Evolutionary conservation across 1,140 invertebrate genomes (phyloP).

Genomic region (Glomeris maerens): DNA sequence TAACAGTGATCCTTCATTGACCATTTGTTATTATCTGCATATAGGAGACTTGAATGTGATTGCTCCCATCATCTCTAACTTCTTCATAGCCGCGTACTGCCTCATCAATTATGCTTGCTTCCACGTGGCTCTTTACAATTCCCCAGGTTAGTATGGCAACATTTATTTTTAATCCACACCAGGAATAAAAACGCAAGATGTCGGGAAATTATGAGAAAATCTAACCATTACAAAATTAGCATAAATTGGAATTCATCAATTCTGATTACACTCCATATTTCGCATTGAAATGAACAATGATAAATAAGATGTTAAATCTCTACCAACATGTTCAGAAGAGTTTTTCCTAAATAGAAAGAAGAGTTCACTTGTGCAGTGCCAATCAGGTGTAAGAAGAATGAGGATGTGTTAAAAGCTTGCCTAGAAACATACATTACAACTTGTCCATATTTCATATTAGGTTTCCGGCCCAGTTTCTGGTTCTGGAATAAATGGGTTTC

Average conservation of each 20-base stretch:
- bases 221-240: too few species aligned
- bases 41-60: constrained; percentile 49
- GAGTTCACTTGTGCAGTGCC: too few species aligned
- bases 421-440: neutral
- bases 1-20: neutral
- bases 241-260: neutral
- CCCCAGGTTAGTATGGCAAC: constrained; percentile 27
- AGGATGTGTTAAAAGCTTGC: too few species aligned
- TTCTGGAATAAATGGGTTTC: constrained; percentile 93
- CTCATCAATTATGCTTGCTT: constrained; percentile 93
- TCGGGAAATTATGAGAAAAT: too few species aligned
- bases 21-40: constrained; percentile 8
- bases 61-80: constrained; percentile 87
- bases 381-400: too few species aligned
- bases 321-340: neutral
- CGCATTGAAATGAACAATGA: neutral
- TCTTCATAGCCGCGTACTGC: constrained; percentile 88
- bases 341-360: too few species aligned
- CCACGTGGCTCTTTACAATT: constrained; percentile 68
- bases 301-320: neutral
- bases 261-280: neutral
- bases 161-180: neutral
- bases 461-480: constrained; percentile 36
- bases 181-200: too few species aligned
- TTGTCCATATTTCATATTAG: constrained; percentile 7